A percentile compares a stretch with the other conserved stretches of the same genome.
Conservation (phyloP, 2,797 vertebrate genomes). For the Typhlichthys subterraneus region DNA sequence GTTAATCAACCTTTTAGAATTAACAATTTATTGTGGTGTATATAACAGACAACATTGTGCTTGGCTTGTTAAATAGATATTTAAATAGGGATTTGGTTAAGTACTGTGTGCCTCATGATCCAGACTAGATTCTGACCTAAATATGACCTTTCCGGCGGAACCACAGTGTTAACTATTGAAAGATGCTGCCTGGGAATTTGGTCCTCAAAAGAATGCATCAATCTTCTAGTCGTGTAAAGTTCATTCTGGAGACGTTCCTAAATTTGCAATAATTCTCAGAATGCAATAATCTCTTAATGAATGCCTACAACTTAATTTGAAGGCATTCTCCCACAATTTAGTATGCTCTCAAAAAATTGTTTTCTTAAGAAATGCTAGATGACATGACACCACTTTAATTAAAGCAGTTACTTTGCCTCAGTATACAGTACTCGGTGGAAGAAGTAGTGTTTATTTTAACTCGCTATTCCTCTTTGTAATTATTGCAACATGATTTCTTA, state of each 20-base stretch:
- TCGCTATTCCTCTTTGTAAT: slow-evolving; percentile 78
- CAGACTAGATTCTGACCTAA: slow-evolving; percentile 66
- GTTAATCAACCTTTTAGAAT: slow-evolving; percentile 28
- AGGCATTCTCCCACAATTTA: slow-evolving; percentile 73
- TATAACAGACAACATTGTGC: slow-evolving; percentile 11
- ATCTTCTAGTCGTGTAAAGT: slow-evolving; percentile 59
- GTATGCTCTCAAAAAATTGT: slow-evolving; percentile 77
- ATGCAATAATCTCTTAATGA: slow-evolving; percentile 76
- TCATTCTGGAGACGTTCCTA: slow-evolving; percentile 56
- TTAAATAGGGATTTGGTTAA: slow-evolving; percentile 5
- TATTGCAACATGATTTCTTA: slow-evolving; percentile 77
- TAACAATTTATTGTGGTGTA: slow-evolving; percentile 11
- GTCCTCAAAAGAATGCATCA: slow-evolving; percentile 56
- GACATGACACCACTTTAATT: slow-evolving; percentile 81
- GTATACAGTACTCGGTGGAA: slow-evolving; percentile 74
- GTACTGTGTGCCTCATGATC: slow-evolving; percentile 33
- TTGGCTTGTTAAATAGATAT: background rate
- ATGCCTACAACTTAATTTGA: slow-evolving; percentile 68
- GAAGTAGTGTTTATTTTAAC: slow-evolving; percentile 65
- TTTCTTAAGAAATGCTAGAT: slow-evolving; percentile 77
- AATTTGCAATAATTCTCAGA: slow-evolving; percentile 63
- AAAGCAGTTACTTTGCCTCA: slow-evolving; percentile 73
- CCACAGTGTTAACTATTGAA: slow-evolving; percentile 62
- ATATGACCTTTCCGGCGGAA: slow-evolving; percentile 59
- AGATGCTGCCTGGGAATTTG: slow-evolving; percentile 72